Base-by-base conservation (phyloP, 2,113 vertebrate genomes). In the Camelus bactrianus region DNA sequence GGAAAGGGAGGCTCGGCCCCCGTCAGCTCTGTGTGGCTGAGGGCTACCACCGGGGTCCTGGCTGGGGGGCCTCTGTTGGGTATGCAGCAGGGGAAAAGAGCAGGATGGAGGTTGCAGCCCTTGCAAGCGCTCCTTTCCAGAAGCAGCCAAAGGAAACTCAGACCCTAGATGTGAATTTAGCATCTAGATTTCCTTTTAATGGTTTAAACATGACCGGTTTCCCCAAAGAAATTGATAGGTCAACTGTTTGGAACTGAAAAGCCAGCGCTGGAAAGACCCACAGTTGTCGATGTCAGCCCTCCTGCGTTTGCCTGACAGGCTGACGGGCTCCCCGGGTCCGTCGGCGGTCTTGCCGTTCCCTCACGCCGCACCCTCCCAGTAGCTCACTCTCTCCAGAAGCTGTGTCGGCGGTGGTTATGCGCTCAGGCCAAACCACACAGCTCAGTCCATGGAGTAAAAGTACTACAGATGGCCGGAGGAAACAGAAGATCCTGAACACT, bases 111-210 rank as follows among this genome's bases (percentile, higher is more conserved):
- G 10, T 5, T 13, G 13, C 58, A 11, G 42, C 42, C 48, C 19
- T 24, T 2, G 42, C 1, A 0, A 42, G 28, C 5, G 1, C 0
- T 54, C 7, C 32, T 89, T 64, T 28, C 72, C 67, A 70, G 83
- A 76, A 26, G 38, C 54, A 42, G 32, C 30, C 13, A 19, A 24
- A 54, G 11, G 65, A 67, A 32, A 64, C 15, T 64, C 72, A 72
- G 77, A 73, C 58, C 32, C 65, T 24, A 65, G 48, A 1, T 24
- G 8, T 60, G 91, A 91, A 67, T 70, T 79, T 64, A 69, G 93
- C 83, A 76, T 86, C 54, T 17, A 48, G 22, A 32, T 70, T 90
- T 75, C 6, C 65, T 83, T 92, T 86, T 48, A 84, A 35, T 91
- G 62, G 56, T 62, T 87, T 32, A 50, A 38, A 67, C 17, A 56